These are phyloP conservation scores for Semaprochilodus insignis DNA, from an alignment of 2,797 vertebrate genomes.

Conservation along the genomic window DNA sequence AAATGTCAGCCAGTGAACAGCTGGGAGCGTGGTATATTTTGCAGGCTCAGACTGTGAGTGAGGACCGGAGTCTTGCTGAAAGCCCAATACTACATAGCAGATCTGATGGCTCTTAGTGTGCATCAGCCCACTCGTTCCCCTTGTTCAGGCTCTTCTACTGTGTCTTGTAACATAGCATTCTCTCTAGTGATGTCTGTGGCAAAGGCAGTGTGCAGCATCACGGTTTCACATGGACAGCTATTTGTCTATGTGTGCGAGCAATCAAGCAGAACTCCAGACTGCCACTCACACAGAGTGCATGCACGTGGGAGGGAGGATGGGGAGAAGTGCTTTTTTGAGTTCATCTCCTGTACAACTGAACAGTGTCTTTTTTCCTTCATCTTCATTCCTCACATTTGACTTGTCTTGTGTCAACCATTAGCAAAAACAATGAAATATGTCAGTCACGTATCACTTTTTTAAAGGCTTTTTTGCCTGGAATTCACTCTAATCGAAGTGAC, in stretches of 20 bases:
- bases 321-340: slow-evolving; percentile 15
- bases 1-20: slow-evolving; percentile 37
- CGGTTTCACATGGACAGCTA: slow-evolving; percentile 39
- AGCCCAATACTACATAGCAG: not conserved
- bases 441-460: slow-evolving; percentile 4
- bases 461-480: slow-evolving; percentile 6
- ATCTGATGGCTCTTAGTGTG: not conserved
- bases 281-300: slow-evolving; percentile 12
- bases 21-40: slow-evolving; percentile 29
- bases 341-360: slow-evolving; percentile 14
- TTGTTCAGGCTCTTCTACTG: slow-evolving; percentile 12
- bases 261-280: slow-evolving; percentile 19
- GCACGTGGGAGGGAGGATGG: slow-evolving; percentile 27
- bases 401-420: slow-evolving; percentile 1
- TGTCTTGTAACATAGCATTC: not conserved
- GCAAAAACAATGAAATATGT: not conserved
- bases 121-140: not conserved
- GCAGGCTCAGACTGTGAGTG: slow-evolving; percentile 2
- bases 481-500: slow-evolving; percentile 1
- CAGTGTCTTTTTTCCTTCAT: not conserved
- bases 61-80: slow-evolving; percentile 2
- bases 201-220: slow-evolving; percentile 27
- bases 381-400: not conserved
- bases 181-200: slow-evolving; percentile 18
- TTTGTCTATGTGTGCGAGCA: slow-evolving; percentile 29